These are phyloP conservation scores for Cantharis rufa DNA, from an alignment of 2,888 invertebrate genomes.

Conservation along the genomic window DNA sequence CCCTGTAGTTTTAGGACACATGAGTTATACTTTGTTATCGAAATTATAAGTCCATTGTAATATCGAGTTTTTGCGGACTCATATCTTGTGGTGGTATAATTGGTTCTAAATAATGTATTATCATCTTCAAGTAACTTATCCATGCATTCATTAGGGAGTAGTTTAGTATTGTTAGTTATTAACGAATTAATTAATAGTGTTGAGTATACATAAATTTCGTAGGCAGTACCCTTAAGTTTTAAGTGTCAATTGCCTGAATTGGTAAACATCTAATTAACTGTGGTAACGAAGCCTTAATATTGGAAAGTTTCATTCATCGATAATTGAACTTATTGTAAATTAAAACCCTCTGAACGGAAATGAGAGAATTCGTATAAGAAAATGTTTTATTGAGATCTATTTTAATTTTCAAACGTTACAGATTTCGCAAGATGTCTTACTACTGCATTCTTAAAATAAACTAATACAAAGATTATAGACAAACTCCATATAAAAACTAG, in stretches of 20 bases:
- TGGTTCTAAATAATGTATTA: neutral
- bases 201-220: neutral
- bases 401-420: slow-evolving; percentile 8
- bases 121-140: neutral
- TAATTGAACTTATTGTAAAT: neutral
- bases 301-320: neutral
- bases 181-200: neutral
- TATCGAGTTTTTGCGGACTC: neutral
- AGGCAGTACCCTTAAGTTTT: neutral
- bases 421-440: slow-evolving; percentile 14
- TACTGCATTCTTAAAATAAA: slow-evolving; percentile 22
- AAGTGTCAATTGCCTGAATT: neutral
- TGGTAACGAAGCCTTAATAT: neutral
- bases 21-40: neutral
- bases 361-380: neutral
- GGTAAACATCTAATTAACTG: neutral
- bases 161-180: neutral
- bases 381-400: neutral
- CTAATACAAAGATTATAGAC: slow-evolving; percentile 13
- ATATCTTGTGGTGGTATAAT: neutral
- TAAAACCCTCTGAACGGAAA: neutral
- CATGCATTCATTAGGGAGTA: neutral
- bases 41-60: neutral
- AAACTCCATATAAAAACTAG: slow-evolving; percentile 13
- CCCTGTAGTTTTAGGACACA: neutral